Evolutionary conservation across 2,797 vertebrate species (phyloP), one percentile per base, ranked within the genome.

Genomic region (Bufotes viridis): DNA sequence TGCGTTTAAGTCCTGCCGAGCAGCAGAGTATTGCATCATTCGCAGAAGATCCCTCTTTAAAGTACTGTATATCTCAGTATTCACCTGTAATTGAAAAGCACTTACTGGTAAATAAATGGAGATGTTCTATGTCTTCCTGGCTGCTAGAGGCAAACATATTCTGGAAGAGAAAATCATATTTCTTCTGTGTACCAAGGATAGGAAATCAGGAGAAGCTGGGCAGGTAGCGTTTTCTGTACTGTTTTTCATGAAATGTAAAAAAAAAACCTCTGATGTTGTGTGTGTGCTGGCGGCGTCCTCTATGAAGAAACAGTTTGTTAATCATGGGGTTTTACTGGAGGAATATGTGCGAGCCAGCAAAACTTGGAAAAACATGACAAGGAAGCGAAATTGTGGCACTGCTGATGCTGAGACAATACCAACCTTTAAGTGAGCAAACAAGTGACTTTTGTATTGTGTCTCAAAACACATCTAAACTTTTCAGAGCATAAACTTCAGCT

Each of bases 271-370:
- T 49, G 67, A 60, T 60, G 22, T 81, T 49, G 57, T 26, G 70
- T 72, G 84, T 14, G 15, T 55, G 75, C 75, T 4, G 34, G 74
- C 26, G 8, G 42, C 26, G 51, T 93, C 86, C 90, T 82, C 89
- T 92, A 93, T 93, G 93, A 95, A 94, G 92, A 87, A 92, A 72
- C 74, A 91, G 91, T 93, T 93, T 94, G 93, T 93, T 91, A 90
- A 91, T 51, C 29, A 60, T 86, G 75, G 90, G 89, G 90, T 91
- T 90, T 90, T 79, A 42, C 78, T 88, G 85, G 90, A 90, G 90
- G 92, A 92, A 90, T 88, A 89, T 90, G 58, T 70, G 79, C 57
- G 87, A 91, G 89, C 89, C 63, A 91, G 91, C 90, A 90, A 91
- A 93, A 93, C 89, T 88, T 82, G 67, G 20, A 82, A 82, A 34